Base-by-base conservation (phyloP, 2,113 vertebrate species). In the Engraulis encrasicolus region DNA sequence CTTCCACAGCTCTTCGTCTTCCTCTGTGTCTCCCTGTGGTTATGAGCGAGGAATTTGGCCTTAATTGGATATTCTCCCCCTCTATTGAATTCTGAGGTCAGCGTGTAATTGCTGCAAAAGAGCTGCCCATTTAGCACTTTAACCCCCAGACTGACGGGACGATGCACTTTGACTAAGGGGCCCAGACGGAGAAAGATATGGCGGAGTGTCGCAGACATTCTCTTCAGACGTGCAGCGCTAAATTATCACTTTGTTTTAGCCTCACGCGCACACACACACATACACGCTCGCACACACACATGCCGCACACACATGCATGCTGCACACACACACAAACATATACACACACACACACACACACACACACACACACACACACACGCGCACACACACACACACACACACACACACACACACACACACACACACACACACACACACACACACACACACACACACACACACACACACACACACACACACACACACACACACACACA, bases 101-200 rank as follows among this genome's bases (percentile, higher is more conserved):
- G 50, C 27, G 78, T 66, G 48, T 84, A 86, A 84, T 88, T 82
- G 71, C 83, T 81, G 50, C 81, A 81, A 85, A 85, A 86, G 78
- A 83, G 74, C 85, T 74, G 77, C 78, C n/a, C 61, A 84, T 86
- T 89, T 78, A 78, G 85, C 84, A 82, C 78, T 80, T 66, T 77
- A 81, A 87, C 85, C 49, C 50, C 49, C 40, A 45, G 40, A 45
- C 40, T 37, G 50, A 45, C 40, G 34, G 50, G 50, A 54, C 50
- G 23, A n/a, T 58, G 18, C 58, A 36, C 20, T 78, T n/a, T 74
- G 74, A 71, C n/a, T n/a, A n/a, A n/a, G n/a, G n/a, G n/a, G n/a
- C 23, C 71, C 80, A 45, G 45, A 6, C 20, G 31, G n/a, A 23
- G 18, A 20, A 50, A 77, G 31, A 2, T 2, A 66, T 27, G 14